phyloP scores from a whole-genome alignment of 2,113 vertebrate genomes.

The Ramphastos sulfuratus region DNA sequence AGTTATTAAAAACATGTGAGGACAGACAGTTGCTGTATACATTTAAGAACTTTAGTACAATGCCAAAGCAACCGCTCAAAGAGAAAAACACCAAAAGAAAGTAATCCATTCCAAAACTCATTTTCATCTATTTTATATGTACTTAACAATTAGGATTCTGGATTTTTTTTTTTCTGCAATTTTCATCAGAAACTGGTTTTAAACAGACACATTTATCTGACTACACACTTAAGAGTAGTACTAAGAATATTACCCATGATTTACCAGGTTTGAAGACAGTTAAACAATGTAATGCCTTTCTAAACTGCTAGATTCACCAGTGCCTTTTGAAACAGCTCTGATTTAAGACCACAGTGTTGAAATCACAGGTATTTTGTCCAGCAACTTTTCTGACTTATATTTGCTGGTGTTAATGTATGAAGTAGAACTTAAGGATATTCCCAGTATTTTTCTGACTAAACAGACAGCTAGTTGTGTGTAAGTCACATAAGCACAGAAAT shows the following conservation, averaged over 20 bases:
- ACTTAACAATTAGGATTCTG: background rate
- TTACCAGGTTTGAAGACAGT: background rate
- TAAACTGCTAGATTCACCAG: conserved; percentile 6
- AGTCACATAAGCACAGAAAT: background rate
- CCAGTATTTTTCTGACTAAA: conserved; percentile 8
- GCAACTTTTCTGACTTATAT: conserved; percentile 19
- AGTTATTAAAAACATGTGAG: conserved; percentile 50
- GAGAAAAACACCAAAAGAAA: background rate
- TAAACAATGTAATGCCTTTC: background rate
- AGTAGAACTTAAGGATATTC: conserved; percentile 20
- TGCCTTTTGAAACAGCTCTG: background rate
- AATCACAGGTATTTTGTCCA: conserved; percentile 22
- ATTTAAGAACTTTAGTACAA: background rate
- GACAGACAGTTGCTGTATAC: conserved; percentile 19
- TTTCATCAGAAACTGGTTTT: background rate
- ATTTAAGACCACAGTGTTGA: background rate
- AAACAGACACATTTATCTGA: background rate
- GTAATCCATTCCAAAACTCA: background rate
- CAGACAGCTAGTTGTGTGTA: conserved; percentile 6
- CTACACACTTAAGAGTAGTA: background rate
- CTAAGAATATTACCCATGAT: background rate
- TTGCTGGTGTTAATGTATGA: background rate
- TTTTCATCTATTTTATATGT: background rate
- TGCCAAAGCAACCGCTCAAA: background rate
- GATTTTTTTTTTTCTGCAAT: background rate